Conservation (phyloP, 2,888 invertebrate species). For the Podotricha telesiphe region DNA sequence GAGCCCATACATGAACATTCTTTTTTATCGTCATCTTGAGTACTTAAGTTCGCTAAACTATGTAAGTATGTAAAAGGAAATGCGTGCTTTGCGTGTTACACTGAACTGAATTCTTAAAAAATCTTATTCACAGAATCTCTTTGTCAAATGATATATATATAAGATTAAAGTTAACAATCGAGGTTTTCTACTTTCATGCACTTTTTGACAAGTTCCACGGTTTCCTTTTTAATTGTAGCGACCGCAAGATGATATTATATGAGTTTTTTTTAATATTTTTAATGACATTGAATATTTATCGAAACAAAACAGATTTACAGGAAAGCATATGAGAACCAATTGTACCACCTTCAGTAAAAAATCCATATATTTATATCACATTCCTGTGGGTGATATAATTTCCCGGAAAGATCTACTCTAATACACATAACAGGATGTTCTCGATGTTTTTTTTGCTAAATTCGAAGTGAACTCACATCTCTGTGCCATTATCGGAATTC, state of each 20-base stretch:
- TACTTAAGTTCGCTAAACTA: slow-evolving; percentile 4
- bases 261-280: too few species aligned
- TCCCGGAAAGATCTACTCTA: slow-evolving; percentile 25
- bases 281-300: background rate
- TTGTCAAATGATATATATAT: background rate
- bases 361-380: slow-evolving; percentile 5
- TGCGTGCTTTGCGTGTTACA: slow-evolving; percentile 26
- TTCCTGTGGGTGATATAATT: slow-evolving; percentile 22
- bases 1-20: background rate
- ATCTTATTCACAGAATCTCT: slow-evolving; percentile 7
- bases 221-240: background rate
- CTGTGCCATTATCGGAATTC: slow-evolving; percentile 10
- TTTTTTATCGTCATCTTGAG: slow-evolving; percentile 5
- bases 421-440: slow-evolving; percentile 17
- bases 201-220: background rate
- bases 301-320: background rate
- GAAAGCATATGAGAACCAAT: background rate
- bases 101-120: slow-evolving; percentile 21
- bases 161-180: background rate
- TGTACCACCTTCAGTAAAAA: slow-evolving; percentile 4
- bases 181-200: slow-evolving; percentile 4
- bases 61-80: slow-evolving; percentile 24
- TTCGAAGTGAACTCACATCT: slow-evolving; percentile 14
- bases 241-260: background rate
- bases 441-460: slow-evolving; percentile 24